Percentiles rank a stretch among this genome's conserved stretches.
Evolutionary conservation across 2,888 invertebrate species (phyloP).

Genomic region (Leucoma salicis): DNA sequence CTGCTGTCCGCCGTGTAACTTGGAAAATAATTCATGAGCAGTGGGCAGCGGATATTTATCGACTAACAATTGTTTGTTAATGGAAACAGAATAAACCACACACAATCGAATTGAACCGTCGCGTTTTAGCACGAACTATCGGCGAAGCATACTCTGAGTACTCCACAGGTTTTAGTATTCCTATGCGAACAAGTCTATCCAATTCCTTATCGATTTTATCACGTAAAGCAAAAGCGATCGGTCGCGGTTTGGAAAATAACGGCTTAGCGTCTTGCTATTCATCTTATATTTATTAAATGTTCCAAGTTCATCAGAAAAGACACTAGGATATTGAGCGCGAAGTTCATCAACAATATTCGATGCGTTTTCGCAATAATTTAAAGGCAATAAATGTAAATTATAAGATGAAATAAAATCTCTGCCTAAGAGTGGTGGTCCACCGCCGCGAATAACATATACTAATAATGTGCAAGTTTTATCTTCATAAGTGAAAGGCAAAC

Average conservation of each 20-base stretch:
- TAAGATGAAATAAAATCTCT: slow-evolving; percentile 7
- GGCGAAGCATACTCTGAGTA: slow-evolving; percentile 9
- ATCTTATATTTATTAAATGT: slow-evolving; percentile 1
- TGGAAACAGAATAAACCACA: slow-evolving; percentile 11
- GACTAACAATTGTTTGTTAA: no score
- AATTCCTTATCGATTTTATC: slow-evolving; percentile 6
- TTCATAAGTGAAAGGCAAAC: background rate
- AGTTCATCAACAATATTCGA: background rate
- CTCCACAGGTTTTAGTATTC: slow-evolving; percentile 7
- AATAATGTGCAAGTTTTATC: slow-evolving; percentile 1
- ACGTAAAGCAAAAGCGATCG: slow-evolving; percentile 7
- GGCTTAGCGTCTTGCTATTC: background rate
- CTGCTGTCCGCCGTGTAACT: slow-evolving; percentile 15
- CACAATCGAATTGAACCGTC: slow-evolving; percentile 14
- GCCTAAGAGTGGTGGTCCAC: slow-evolving; percentile 10
- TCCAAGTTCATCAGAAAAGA: background rate
- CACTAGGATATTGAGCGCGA: background rate
- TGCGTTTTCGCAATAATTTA: background rate
- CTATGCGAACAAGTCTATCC: slow-evolving; percentile 3
- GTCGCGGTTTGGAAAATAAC: slow-evolving; percentile 8
- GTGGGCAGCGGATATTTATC: no score
- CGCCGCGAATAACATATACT: slow-evolving; percentile 4
- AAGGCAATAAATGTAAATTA: slow-evolving; percentile 1
- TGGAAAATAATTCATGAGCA: slow-evolving; percentile 6
- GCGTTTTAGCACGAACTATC: slow-evolving; percentile 3